These are phyloP conservation scores for Galeopsomyia nigrocyanea DNA, from an alignment of 2,888 invertebrate species.

Conservation along the genomic window DNA sequence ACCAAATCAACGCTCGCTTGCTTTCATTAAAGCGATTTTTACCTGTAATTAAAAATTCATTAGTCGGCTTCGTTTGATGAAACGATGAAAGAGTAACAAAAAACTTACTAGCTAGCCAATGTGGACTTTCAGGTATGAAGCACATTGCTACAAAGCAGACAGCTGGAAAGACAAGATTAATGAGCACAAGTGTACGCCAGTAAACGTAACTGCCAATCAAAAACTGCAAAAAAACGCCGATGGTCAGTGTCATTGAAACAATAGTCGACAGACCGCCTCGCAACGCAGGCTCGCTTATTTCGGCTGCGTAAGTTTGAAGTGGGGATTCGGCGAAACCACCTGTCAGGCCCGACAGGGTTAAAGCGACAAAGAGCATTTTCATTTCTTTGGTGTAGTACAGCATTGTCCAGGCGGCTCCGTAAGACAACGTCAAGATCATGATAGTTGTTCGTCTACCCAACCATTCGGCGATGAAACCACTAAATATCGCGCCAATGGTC, in stretches of 20 bases:
- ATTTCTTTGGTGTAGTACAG: background rate
- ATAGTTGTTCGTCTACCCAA: constrained; percentile 18
- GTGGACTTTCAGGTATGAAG: constrained; percentile 32
- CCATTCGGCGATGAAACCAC: constrained; percentile 28
- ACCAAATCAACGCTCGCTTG: constrained; percentile 16
- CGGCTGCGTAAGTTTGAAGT: constrained; percentile 21
- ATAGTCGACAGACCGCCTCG: constrained; percentile 17
- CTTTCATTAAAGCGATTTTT: constrained; percentile 16
- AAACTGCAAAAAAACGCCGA: constrained; percentile 32
- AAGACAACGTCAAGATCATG: constrained; percentile 9
- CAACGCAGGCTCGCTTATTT: constrained; percentile 25
- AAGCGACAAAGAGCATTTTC: background rate
- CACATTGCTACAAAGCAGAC: constrained; percentile 1
- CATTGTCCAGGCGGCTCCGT: constrained; percentile 16
- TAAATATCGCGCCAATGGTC: constrained; percentile 19
- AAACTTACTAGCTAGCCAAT: constrained; percentile 36
- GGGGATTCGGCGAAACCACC: constrained; percentile 31
- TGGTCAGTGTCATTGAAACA: background rate
- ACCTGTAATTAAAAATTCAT: constrained; percentile 6
- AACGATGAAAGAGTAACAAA: background rate
- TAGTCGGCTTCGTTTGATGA: background rate
- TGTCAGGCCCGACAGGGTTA: constrained; percentile 6
- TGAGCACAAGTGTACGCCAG: constrained; percentile 23
- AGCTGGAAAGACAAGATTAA: constrained; percentile 7
- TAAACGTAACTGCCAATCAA: constrained; percentile 13